Conservation (phyloP, 2,113 vertebrate species). For the Elaphurus davidianus region DNA sequence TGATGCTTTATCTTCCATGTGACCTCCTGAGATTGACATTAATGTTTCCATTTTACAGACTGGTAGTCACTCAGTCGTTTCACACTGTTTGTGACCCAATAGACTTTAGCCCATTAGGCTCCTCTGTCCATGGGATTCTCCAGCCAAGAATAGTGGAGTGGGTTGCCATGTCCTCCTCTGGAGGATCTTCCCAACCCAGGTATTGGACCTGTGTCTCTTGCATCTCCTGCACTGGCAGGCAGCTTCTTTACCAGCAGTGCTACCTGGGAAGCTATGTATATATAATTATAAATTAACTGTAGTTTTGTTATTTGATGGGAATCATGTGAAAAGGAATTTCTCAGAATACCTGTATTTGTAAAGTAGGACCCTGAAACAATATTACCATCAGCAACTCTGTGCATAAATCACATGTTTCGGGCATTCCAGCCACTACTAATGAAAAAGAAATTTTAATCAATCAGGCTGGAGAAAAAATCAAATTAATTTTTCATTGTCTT, state of each 20-base stretch:
- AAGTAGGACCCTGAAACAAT: background rate
- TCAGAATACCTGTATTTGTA: background rate
- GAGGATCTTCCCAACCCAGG: background rate
- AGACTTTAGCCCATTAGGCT: background rate
- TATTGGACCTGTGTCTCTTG: background rate
- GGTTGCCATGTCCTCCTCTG: background rate
- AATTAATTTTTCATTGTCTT: background rate
- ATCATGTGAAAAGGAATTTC: background rate
- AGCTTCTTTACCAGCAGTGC: background rate
- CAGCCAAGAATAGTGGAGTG: background rate
- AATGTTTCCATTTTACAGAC: background rate
- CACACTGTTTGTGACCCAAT: background rate
- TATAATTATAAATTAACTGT: background rate
- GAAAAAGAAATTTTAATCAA: background rate
- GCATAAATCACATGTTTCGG: background rate
- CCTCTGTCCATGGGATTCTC: background rate
- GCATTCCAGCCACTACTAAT: background rate
- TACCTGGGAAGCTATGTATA: background rate
- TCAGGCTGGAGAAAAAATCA: background rate
- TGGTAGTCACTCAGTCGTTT: background rate
- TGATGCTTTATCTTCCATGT: fast-evolving
- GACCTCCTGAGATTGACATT: too few species aligned
- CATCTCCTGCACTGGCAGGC: background rate
- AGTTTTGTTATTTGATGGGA: background rate
- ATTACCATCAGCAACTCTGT: background rate